Evolutionary conservation across 2,888 invertebrate species (phyloP), one percentile per base, ranked within the genome.

Genomic region (Aricia artaxerxes): DNA sequence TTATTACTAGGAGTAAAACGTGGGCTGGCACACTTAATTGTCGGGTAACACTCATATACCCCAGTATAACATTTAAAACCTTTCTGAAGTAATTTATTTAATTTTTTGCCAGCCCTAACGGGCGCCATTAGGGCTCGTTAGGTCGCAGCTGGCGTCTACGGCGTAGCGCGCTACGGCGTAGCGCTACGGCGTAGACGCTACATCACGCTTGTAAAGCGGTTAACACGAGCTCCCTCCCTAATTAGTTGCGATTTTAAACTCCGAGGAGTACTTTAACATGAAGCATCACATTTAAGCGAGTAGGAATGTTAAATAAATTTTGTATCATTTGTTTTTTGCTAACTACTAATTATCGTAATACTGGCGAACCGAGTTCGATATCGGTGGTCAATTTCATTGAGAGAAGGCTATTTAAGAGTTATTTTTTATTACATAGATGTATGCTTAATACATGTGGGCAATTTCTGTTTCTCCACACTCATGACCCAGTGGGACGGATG

Each of bases 121-220:
- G 84, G 86, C 85, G 90, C 93, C 92, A 93, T 94, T 93, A 94
- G 90, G 90, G 91, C 93, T 94, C 94, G 93, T 94, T 94, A 93
- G 90, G 89, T 92, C 90, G 89, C 86, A 64, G 64, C 64, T 24
- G 64, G 9, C 64, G 64, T 64, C 57, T 57, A 57, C 57, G 57
- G 57, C 57, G 57, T 57, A 57, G 57, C 24, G 64, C 31, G 64
- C 64, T 64, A 31, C 64, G 64, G 31, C 61, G 61, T 64, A 64
- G 61, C 24, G 61, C 61, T 64, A 64, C 61, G 61, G 3, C 61
- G 61, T 64, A 64, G 31, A 64, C 64, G 64, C 64, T 92, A 90
- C 87, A 90, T 92, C 92, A 92, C 89, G 86, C 85, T 85, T 85
- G 86, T 87, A 87, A 64, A 64, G 64, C 31, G 31, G 64, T 64